Conservation (phyloP, 2,888 invertebrate genomes). For the Leptinotarsa peninsularis region DNA sequence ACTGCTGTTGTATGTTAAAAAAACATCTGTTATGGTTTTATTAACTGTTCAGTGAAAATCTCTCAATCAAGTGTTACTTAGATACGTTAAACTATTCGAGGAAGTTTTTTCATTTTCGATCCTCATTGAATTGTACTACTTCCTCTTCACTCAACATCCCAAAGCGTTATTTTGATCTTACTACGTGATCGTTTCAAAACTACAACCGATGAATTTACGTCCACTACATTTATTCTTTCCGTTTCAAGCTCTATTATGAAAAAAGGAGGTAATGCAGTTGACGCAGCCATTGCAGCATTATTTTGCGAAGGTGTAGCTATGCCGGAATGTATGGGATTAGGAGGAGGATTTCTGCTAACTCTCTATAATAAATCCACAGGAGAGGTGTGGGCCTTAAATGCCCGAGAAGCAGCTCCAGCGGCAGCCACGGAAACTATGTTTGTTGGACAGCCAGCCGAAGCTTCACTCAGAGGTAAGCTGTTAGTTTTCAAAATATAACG, state of each 20-base stretch:
- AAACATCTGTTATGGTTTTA: too few relatives aligned
- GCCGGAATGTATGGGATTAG: constrained; percentile 87
- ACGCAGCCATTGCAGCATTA: constrained; percentile 86
- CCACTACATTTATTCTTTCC: neutral
- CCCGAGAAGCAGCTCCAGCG: constrained; percentile 82
- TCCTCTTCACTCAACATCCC: too few relatives aligned
- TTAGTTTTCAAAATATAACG: neutral
- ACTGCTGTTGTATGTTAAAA: too few relatives aligned
- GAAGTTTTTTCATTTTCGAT: too few relatives aligned
- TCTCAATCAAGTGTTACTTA: too few relatives aligned
- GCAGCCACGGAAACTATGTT: constrained; percentile 79
- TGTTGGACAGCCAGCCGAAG: constrained; percentile 42
- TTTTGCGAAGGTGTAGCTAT: constrained; percentile 88
- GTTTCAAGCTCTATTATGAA: constrained; percentile 73
- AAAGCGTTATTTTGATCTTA: neutral
- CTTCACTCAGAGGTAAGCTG: constrained; percentile 32
- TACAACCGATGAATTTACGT: too few relatives aligned
- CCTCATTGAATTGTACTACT: too few relatives aligned
- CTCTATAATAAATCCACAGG: constrained; percentile 76
- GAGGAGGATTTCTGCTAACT: constrained; percentile 89
- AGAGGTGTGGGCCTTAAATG: constrained; percentile 75
- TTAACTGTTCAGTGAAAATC: too few relatives aligned
- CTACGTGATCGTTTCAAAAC: neutral
- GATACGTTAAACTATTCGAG: too few relatives aligned
- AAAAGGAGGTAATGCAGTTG: constrained; percentile 82